Base-by-base conservation (phyloP, 1,140 invertebrate species). In the Tetragonula clypearis region DNA sequence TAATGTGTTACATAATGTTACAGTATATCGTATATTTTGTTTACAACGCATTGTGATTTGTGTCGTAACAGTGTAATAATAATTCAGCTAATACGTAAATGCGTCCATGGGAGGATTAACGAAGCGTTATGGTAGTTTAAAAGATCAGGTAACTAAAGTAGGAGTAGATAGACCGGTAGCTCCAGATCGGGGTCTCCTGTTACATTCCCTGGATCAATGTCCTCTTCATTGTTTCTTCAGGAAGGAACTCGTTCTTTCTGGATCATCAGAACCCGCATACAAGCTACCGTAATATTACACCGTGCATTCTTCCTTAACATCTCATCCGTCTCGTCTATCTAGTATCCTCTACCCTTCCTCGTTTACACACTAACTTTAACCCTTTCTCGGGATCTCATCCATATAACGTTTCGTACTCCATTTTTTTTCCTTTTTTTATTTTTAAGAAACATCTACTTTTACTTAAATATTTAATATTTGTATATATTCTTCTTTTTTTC, bases 241-340 rank as follows among this genome's bases (percentile, higher is more conserved):
- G 79, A 85, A 81, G 58, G 30, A 79, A 53, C 78, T 78, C 55
- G 53, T 56, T 30, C 79, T 85, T 58, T 55, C 60, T 53, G 41
- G 60, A 81, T 75, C 84, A 74, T 58, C 73, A 66, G 60, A 30
- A 30, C 60, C 83, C 78, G 55, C 83, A 75, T 85, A 55, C 53
- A 53, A 62, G 11, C 58, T 69, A 55, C 14, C 23, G 55, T 78
- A 69, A 49, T 65, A 8, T 15, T 41, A 58, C 19, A 30, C 35
- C 55, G 30, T 21, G 19, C 26, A 65, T 60, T 17, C 62, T 82
- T 66, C 35, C 41, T 55, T 41, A 41, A 26, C 30, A 15, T 49
- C 53, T 53, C 56, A 23, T 41, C n/a, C 0, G 19, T 30, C 55
- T 60, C 49, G 26, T 26, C 49, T 26, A 15, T 73, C 71, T 49